Base-by-base conservation (phyloP, 2,888 invertebrate species). In the Doris montereyensis region DNA sequence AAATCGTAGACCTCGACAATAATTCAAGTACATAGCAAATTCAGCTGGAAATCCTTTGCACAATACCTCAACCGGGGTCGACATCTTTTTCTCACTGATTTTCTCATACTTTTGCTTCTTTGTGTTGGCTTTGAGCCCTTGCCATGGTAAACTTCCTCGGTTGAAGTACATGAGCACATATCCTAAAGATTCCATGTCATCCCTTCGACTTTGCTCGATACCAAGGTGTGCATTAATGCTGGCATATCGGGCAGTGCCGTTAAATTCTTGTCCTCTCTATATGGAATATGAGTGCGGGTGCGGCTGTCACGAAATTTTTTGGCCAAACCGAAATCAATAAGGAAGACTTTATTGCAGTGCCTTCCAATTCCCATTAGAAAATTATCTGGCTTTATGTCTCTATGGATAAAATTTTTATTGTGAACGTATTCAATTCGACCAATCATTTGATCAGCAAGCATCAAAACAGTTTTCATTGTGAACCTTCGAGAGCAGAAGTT, bases 111-210 rank as follows among this genome's bases (percentile, higher is more conserved):
- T 99, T 92, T 99, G 98, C 92, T 97, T 98, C 93, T 99, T 99
- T 78, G 97, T 99, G 84, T 97, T 97, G 58, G 99, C 99, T 93
- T 93, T 98, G 87, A 98, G 94, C 34, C 98, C 98, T 92, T 99
- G 98, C 98, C 98, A 99, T 1, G 98, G 98, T 88, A 99, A 93
- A 84, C 96, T 96, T 82, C 97, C 97, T 58, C 93, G 89, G 96
- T 98, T 93, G 97, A 94, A 99, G 93, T 99, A 99, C 98, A 99
- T 99, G 91, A 99, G 95, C 84, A 99, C 99, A 92, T 99, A 99
- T 85, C 99, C 99, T 85, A 99, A 94, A 13, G 98, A 98, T 92
- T 99, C 99, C 97, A 99, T 97, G 92, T 99, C 99, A 93, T 99
- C 99, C 86, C 99, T 94, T 86, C 99, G 95, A 88, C 98, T 97